phyloP scores from a whole-genome alignment of 2,888 invertebrate genomes.

The Strigamia crassipes region DNA sequence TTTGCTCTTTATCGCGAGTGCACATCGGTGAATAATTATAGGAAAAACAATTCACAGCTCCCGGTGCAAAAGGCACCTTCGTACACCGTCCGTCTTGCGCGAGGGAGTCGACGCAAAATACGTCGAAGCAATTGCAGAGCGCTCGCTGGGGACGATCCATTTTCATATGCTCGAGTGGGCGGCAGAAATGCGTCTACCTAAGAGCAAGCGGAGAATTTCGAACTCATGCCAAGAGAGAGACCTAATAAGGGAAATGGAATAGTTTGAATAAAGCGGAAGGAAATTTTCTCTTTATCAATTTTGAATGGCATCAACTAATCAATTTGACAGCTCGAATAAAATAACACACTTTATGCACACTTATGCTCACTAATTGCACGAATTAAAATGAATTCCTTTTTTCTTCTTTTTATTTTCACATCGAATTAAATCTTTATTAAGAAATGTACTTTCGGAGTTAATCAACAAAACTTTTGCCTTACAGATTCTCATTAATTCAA shows the following conservation, averaged over 20 bases:
- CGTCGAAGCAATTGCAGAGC: conserved; percentile 37
- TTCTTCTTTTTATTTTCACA: neutral
- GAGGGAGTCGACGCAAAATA: conserved; percentile 14
- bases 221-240: neutral
- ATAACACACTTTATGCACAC: neutral
- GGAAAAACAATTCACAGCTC: conserved; percentile 42
- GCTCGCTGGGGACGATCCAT: conserved; percentile 30
- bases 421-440: conserved; percentile 25
- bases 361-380: neutral
- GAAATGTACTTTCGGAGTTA: conserved; percentile 13
- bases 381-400: neutral
- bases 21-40: conserved; percentile 42
- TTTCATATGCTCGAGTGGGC: conserved; percentile 39
- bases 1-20: conserved; percentile 42
- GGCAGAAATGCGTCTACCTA: conserved; percentile 36
- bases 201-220: conserved; percentile 25
- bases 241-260: conserved; percentile 40
- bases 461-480: conserved; percentile 39
- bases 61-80: conserved; percentile 42
- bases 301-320: neutral
- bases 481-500: conserved; percentile 35
- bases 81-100: conserved; percentile 32
- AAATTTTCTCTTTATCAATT: neutral
- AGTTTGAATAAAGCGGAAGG: conserved; percentile 29
- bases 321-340: conserved; percentile 1